phyloP scores from a whole-genome alignment of 2,888 invertebrate genomes.

The Leptogaster cylindrica region DNA sequence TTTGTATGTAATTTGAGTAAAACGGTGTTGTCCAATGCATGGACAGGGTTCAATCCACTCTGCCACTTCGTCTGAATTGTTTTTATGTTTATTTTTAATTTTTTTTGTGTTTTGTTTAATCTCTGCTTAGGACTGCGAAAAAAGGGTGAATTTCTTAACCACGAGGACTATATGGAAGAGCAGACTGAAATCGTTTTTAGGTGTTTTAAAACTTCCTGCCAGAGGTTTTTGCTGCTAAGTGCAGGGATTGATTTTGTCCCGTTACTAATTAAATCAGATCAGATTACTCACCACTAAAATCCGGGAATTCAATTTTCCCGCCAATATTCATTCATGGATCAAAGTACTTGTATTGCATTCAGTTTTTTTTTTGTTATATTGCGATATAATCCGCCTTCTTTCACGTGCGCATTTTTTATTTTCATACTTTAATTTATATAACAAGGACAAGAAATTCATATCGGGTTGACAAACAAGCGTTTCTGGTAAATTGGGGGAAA shows the following conservation, averaged over 20 bases:
- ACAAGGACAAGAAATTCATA: too few relatives aligned
- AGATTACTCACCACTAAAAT: slow-evolving; percentile 28
- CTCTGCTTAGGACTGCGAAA: background rate
- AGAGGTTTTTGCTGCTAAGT: slow-evolving; percentile 31
- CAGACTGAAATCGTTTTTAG: slow-evolving; percentile 13
- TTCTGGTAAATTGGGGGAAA: too few relatives aligned
- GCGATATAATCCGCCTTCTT: too few relatives aligned
- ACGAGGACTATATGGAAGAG: background rate
- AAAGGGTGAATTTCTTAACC: background rate
- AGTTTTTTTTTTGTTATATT: too few relatives aligned
- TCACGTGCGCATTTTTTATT: too few relatives aligned
- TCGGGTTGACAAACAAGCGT: too few relatives aligned
- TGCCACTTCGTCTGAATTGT: slow-evolving; percentile 4
- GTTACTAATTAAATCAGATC: slow-evolving; percentile 43
- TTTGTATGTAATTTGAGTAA: slow-evolving; percentile 44
- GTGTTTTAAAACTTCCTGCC: slow-evolving; percentile 45
- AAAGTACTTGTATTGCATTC: too few relatives aligned
- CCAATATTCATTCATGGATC: too few relatives aligned
- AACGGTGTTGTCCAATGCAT: slow-evolving; percentile 22
- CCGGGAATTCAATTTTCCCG: slow-evolving; percentile 17
- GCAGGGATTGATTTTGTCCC: slow-evolving; percentile 16
- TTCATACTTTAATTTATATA: too few relatives aligned
- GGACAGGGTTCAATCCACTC: slow-evolving; percentile 14
- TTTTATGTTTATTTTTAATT: too few relatives aligned
- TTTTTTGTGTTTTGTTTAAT: background rate